Evolutionary conservation across 2,888 invertebrate genomes (phyloP), one percentile per base, ranked within the genome.

Genomic region (Microplitis manilae): DNA sequence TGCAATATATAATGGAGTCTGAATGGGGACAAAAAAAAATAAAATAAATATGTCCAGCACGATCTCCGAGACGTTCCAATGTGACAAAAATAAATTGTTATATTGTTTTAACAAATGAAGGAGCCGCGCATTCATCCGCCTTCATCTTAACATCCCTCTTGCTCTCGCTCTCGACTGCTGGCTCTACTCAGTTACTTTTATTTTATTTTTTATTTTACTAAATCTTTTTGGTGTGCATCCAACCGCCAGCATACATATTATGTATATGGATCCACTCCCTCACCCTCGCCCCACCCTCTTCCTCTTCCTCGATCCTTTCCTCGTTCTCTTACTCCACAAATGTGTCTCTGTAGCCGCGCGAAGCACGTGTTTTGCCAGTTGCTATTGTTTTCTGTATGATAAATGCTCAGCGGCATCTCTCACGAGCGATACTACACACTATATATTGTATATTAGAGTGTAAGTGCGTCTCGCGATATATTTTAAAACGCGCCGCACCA

Each of bases 331-430:
- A 68, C 77, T 78, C 77, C 82, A 79, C 15, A 20, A 80, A 70
- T 65, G 84, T 83, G 85, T 85, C 85, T 87, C 86, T 85, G 84
- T 84, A 85, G 85, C 86, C 87, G 89, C 86, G 89, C 89, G 88
- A 89, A 89, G 89, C 89, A 89, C 88, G 89, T 89, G 89, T 89
- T 89, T 89, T 89, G 89, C 89, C 89, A 89, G 89, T 89, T 88
- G 87, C 89, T 88, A 89, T 89, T 89, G 89, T 89, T 89, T 89
- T 84, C 89, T 88, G 85, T 89, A 89, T 89, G 89, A 89, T 89
- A 88, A 89, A 89, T 87, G 88, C 85, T 75, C 78, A 73, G 77
- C 78, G 80, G 79, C 76, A 79, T 68, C 76, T 76, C 68, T 76
- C 75, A 65, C 76, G 70, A 64, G 71, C 77, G 30, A 65, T 65